Evolutionary conservation across 2,888 invertebrate species (phyloP).

Genomic region (Tetropium fuscum): DNA sequence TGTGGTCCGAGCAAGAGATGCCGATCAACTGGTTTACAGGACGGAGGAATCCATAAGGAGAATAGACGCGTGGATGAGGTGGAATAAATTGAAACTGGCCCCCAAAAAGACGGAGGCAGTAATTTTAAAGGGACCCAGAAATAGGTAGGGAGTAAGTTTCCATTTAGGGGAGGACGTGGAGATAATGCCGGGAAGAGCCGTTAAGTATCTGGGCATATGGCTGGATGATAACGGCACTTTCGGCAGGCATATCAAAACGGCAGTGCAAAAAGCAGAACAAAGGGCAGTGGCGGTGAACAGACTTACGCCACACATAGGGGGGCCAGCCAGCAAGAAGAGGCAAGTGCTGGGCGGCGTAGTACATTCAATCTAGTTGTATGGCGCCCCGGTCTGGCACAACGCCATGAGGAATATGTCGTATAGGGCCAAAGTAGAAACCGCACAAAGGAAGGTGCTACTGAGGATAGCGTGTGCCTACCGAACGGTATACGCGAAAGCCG

Average conservation of each 20-base stretch:
- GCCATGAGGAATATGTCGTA: not conserved
- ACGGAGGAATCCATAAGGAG: not conserved
- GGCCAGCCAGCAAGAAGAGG: not conserved
- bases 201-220: too few relatives aligned
- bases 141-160: too few relatives aligned
- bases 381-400: not conserved
- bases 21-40: not conserved
- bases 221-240: too few relatives aligned
- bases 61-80: not conserved
- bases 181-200: too few relatives aligned
- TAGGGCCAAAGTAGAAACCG: not conserved
- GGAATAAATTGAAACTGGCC: not conserved
- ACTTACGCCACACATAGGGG: not conserved
- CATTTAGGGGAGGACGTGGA: too few relatives aligned
- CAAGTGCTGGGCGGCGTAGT: not conserved
- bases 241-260: too few relatives aligned
- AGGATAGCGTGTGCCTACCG: too few relatives aligned
- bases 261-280: too few relatives aligned
- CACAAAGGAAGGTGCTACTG: slow-evolving; percentile 1
- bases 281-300: not conserved
- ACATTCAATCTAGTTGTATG: not conserved
- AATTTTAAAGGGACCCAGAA: not conserved
- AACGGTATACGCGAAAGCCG: not conserved
- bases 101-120: not conserved
- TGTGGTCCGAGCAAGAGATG: not conserved